phyloP scores from a whole-genome alignment of 2,888 invertebrate species.

The Pterostichus madidus region DNA sequence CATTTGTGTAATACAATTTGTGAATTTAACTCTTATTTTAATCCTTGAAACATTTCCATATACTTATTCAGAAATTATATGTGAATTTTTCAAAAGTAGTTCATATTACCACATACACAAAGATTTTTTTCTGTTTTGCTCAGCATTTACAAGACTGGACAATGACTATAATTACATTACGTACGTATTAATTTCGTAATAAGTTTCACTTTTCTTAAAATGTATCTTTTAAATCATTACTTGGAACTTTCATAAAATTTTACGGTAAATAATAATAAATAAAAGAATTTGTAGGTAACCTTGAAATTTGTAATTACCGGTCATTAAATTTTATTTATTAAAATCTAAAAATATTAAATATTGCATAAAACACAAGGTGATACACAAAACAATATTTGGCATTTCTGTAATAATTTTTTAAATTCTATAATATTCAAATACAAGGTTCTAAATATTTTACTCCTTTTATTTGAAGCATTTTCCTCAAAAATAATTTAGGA shows the following conservation, averaged over 20 bases:
- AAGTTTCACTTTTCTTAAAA: constrained; percentile 44
- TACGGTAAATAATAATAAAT: too few relatives aligned
- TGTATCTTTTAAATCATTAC: constrained; percentile 15
- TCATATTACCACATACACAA: constrained; percentile 1
- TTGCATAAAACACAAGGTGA: too few relatives aligned
- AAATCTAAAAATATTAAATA: too few relatives aligned
- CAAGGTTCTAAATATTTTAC: too few relatives aligned
- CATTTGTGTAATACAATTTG: background rate
- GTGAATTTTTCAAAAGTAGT: constrained; percentile 22
- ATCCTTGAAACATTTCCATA: constrained; percentile 34
- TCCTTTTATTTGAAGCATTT: too few relatives aligned
- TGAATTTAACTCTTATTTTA: background rate
- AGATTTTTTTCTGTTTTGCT: background rate
- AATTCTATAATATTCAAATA: too few relatives aligned
- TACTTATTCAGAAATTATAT: constrained; percentile 5
- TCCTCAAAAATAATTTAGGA: too few relatives aligned
- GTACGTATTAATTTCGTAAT: constrained; percentile 12
- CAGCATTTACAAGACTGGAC: background rate
- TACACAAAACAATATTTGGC: too few relatives aligned
- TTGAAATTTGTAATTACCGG: too few relatives aligned
- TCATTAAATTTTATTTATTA: too few relatives aligned
- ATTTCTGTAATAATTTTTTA: too few relatives aligned
- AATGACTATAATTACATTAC: constrained; percentile 28
- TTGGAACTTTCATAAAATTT: background rate
- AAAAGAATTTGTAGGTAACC: too few relatives aligned